A percentile compares a stretch with the other conserved stretches of the same genome.
Conservation (phyloP, 2,888 invertebrate species). For the Troilus luridus region DNA sequence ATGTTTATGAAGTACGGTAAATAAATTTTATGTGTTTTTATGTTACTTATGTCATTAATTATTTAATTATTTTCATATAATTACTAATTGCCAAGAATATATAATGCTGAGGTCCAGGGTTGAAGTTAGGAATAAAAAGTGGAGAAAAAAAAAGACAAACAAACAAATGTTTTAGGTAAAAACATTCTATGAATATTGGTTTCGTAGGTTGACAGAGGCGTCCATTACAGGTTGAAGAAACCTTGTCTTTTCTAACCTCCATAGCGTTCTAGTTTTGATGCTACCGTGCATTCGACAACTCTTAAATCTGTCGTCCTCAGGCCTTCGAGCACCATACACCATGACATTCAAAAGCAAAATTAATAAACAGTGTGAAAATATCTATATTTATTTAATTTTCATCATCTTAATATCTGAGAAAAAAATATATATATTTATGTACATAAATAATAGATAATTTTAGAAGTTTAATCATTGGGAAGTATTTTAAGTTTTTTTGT, state of each 20-base stretch:
- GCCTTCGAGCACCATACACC: conserved; percentile 21
- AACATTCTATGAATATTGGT: neutral
- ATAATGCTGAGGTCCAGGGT: neutral
- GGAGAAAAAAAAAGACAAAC: neutral
- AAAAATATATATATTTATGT: neutral
- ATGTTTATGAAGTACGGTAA: neutral
- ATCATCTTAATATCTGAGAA: neutral
- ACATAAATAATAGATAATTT: neutral
- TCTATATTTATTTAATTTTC: neutral
- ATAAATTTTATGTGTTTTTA: neutral
- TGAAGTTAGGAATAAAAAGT: neutral
- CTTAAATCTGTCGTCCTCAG: conserved; percentile 25
- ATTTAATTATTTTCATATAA: neutral
- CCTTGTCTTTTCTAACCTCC: neutral
- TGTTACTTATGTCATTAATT: neutral
- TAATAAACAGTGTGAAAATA: neutral
- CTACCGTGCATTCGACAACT: conserved; percentile 15
- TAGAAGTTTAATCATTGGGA: neutral
- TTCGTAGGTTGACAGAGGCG: neutral
- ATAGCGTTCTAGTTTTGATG: neutral
- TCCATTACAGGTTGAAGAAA: neutral
- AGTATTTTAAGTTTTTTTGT: neutral
- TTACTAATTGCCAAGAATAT: neutral
- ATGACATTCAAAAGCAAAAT: conserved; percentile 7
- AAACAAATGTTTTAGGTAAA: neutral